Base-by-base conservation (phyloP, 2,888 invertebrate species). In the Drosophila borborema region DNA sequence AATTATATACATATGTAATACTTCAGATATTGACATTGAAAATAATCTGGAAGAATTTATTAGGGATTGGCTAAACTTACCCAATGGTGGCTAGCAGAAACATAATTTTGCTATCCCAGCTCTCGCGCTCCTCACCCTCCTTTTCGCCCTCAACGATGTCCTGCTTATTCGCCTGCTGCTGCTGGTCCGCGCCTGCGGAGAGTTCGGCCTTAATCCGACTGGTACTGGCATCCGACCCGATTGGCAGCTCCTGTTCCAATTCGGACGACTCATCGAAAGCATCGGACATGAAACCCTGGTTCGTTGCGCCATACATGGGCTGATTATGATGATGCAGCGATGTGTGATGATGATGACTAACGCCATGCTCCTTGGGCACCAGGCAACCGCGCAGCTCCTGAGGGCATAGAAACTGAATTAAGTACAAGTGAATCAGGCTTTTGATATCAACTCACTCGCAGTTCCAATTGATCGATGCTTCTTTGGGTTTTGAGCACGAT, bases 1-100 rank as follows among this genome's bases (percentile, higher is more conserved):
- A 40, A 7, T 40, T 40, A 5, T 28, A 28, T 40, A 5, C 5
- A 28, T 28, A 28, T 28, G 28, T 28, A 28, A 4, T 28, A 28
- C 20, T 2, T 20, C 2, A 20, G 20, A 20, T 23, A 23, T 23
- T 23, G 23, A 4, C 23, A 23, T 23, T 23, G 23, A 23, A 23
- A 28, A 28, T 28, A 28, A 28, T 40, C 14, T 2, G 14, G 0
- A 38, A 38, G 9, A 14, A 14, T 40, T 7, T 40, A 16, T 40
- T 16, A 40, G 38, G 6, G n/a, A 41, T 6, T 49, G 2, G 12
- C 28, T n/a, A 3, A n/a, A 6, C 82, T 78, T 74, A 93, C 64
- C 98, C 98, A 46, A 98, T 97, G n/a, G 98, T 98, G 0, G 98
- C 98, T 81, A 98, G 93, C 20, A 98, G 94, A 92, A 98, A 98